Evolutionary conservation across 2,113 vertebrate genomes (phyloP).

Genomic region (Polyodon spathula): DNA sequence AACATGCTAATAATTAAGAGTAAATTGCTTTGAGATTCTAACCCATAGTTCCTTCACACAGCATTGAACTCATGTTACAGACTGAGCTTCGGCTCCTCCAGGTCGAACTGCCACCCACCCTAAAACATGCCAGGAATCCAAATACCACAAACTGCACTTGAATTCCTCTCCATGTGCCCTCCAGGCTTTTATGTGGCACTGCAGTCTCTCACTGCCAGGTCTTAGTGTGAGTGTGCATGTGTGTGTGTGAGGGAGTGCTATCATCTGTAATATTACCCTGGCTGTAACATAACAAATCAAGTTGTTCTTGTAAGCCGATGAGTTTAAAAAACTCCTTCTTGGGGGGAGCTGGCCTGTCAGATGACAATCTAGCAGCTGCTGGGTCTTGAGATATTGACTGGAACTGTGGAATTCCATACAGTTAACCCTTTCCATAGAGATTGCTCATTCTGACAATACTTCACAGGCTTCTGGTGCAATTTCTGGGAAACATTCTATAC

Average conservation of each 20-base stretch:
- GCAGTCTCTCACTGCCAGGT: background rate
- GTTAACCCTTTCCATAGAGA: no score
- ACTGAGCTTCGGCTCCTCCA: background rate
- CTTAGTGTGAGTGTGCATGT: background rate
- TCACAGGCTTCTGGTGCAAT: no score
- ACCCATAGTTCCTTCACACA: no score
- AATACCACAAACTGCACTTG: conserved; percentile 5
- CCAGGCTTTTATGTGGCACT: background rate
- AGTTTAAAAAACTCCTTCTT: background rate
- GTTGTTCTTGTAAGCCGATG: background rate
- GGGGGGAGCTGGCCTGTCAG: background rate
- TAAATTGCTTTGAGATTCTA: no score
- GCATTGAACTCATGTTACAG: no score
- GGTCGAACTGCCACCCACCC: conserved; percentile 1
- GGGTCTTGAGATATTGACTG: no score
- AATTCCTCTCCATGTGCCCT: conserved; percentile 5
- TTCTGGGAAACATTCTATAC: no score
- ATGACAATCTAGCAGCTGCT: no score
- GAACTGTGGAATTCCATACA: no score
- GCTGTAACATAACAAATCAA: background rate
- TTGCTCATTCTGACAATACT: no score
- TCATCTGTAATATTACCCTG: background rate
- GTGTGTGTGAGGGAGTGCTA: background rate
- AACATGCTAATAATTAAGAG: no score
- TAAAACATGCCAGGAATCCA: conserved; percentile 11